Evolutionary conservation across 2,113 vertebrate species (phyloP), one percentile per base, ranked within the genome.

Genomic region (Scomber scombrus): DNA sequence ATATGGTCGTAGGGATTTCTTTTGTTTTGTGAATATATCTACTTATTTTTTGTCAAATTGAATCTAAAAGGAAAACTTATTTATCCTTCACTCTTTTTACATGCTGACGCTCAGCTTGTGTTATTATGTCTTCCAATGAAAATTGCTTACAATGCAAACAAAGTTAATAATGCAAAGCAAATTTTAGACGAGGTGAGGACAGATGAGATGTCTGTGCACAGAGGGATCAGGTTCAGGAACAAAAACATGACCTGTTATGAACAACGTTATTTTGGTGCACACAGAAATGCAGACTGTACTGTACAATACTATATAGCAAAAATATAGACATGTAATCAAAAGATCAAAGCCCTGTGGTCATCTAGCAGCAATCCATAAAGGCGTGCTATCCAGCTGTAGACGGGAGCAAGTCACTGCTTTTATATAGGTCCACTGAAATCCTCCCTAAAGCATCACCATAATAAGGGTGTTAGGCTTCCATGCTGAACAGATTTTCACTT

Each of bases 401-500:
- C 1, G 60, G 68, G 52, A 71, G 56, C 56, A 82, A 45, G 67
- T 26, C 69, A 0, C 40, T 31, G 63, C 74, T 85, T 87, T 88
- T 77, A 77, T 74, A 82, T 71, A 81, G 2, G 50, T 75, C 76
- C 23, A 13, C 26, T 62, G 61, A 82, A 83, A 78, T 81, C 78
- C 72, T 78, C 57, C 83, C 61, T 62, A 69, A 80, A 76, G 78
- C 77, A 86, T 81, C 65, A 64, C 71, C 85, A 90, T 85, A 91
- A 93, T 83, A 86, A 88, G 73, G 84, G 71, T 83, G 88, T 80
- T 78, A 82, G 87, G 75, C 83, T 21, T 91, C 84, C 84, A 64
- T 65, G 73, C 82, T 85, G 84, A 90, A 78, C 79, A 64, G 57
- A 89, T 91, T 93, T 91, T 89, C 88, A 85, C 86, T 89, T 86